Evolutionary conservation across 2,113 vertebrate species (phyloP).

Genomic region (Diphyllodes magnificus): DNA sequence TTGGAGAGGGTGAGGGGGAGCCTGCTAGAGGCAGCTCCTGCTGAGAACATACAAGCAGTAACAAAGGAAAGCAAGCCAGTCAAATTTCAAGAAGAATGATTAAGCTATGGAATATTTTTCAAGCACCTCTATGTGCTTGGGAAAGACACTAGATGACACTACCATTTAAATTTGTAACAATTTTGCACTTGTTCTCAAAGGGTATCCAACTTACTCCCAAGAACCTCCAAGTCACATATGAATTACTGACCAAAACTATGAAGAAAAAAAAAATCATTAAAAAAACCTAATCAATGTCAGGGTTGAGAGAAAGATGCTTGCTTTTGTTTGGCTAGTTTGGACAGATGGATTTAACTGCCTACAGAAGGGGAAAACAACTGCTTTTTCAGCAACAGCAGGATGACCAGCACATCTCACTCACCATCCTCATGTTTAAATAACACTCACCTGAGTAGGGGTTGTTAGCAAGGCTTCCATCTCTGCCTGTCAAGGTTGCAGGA

Average conservation of each 20-base stretch:
- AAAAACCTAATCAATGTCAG: background rate
- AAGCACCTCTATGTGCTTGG: background rate
- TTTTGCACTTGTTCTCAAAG: background rate
- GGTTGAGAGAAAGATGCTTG: background rate
- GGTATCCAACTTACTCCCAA: background rate
- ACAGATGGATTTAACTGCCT: background rate
- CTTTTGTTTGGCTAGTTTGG: background rate
- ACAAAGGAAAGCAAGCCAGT: background rate
- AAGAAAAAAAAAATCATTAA: background rate
- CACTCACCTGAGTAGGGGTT: conserved; percentile 92
- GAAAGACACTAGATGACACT: background rate
- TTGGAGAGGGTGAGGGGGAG: background rate
- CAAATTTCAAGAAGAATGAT: background rate
- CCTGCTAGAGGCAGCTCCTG: background rate
- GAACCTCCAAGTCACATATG: background rate
- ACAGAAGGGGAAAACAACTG: background rate
- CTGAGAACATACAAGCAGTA: background rate
- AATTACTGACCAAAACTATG: background rate
- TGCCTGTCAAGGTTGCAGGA: conserved; percentile 85
- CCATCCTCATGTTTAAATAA: background rate
- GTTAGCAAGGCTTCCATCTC: conserved; percentile 89
- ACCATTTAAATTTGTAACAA: background rate
- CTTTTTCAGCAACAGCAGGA: background rate
- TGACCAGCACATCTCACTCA: background rate
- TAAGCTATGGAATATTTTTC: background rate